phyloP scores from a whole-genome alignment of 2,113 vertebrate species.

The Rhea americana region DNA sequence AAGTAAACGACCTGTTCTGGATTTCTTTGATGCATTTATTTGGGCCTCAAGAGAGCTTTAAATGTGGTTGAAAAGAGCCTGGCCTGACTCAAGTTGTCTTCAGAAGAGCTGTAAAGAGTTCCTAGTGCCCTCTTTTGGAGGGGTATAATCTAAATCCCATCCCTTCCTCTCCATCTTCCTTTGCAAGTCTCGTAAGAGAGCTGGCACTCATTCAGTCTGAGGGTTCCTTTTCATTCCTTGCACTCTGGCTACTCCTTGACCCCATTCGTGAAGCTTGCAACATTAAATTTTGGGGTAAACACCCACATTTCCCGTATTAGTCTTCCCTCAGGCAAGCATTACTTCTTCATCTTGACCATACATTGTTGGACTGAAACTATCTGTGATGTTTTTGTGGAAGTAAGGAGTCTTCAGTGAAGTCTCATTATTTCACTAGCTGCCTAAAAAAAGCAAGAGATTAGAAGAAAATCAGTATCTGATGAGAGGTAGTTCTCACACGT shows the following conservation, averaged over 20 bases:
- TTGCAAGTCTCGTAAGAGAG: not conserved
- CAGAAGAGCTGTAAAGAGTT: not conserved
- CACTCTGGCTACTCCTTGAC: fast-evolving
- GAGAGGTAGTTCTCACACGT: not conserved
- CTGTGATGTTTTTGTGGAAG: not conserved
- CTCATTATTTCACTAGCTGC: not conserved
- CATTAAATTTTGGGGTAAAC: not conserved
- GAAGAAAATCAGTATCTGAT: not conserved
- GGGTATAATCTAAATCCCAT: not conserved
- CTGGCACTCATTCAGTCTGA: not conserved
- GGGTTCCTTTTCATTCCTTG: not conserved
- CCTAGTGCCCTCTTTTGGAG: not conserved
- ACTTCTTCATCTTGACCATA: not conserved
- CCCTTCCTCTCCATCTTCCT: not conserved
- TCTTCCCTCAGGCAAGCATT: not conserved
- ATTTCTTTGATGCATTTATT: not conserved
- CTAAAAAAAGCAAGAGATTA: not conserved
- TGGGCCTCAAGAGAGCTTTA: not conserved
- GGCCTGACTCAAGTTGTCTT: not conserved
- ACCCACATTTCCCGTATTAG: not conserved
- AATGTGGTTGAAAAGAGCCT: not conserved
- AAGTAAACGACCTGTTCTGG: not conserved
- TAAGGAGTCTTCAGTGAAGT: not conserved
- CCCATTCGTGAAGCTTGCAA: not conserved
- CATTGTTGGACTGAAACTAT: not conserved